Conservation (phyloP, 2,888 invertebrate species). For the Andricus quercusramuli region DNA sequence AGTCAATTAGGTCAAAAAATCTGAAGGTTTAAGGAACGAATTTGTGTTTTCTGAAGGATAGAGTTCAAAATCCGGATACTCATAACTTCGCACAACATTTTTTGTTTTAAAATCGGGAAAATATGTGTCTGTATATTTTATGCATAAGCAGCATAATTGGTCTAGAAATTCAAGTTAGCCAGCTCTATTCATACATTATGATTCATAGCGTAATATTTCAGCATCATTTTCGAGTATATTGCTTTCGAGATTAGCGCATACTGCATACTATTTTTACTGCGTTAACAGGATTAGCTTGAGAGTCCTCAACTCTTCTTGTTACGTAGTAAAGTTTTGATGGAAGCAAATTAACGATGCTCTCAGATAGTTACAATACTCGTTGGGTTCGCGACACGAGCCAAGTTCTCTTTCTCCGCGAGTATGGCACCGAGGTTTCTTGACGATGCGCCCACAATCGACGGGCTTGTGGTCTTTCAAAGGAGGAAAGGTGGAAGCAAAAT, state of each 20-base stretch:
- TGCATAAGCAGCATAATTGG: neutral
- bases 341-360: constrained; percentile 31
- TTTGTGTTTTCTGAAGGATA: no score
- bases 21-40: no score
- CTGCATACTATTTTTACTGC: constrained; percentile 15
- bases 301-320: constrained; percentile 26
- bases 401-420: constrained; percentile 18
- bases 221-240: constrained; percentile 17
- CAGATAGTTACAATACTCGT: constrained; percentile 26
- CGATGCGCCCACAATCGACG: neutral
- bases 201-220: constrained; percentile 22
- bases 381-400: neutral
- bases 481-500: constrained; percentile 15
- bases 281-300: constrained; percentile 26
- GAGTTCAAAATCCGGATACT: no score
- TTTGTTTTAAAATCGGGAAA: no score
- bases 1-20: no score
- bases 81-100: no score
- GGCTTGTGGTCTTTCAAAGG: constrained; percentile 15
- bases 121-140: no score
- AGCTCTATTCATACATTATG: neutral
- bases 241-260: constrained; percentile 11
- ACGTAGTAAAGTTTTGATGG: constrained; percentile 36
- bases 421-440: constrained; percentile 28
- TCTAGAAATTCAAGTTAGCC: neutral